Evolutionary conservation across 2,888 invertebrate genomes (phyloP), one percentile per base, ranked within the genome.

Genomic region (Marasmarcha lunaedactyla): DNA sequence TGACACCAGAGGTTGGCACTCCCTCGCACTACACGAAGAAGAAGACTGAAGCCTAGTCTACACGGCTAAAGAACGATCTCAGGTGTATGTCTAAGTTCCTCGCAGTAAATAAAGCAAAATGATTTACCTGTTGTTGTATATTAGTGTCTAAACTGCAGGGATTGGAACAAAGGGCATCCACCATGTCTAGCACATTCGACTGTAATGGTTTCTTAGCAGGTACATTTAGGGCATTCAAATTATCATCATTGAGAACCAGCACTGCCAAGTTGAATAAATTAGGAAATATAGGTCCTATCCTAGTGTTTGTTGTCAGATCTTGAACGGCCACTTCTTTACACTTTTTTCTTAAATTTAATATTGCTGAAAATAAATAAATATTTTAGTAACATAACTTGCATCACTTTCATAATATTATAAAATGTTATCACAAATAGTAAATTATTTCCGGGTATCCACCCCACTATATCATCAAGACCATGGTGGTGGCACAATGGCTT

Each of bases 261-360:
- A 87, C 87, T 0, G 85, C 85, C 49, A 88, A 62, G 54, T 86
- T 85, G 55, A 88, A 87, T 36, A 88, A 77, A 63, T 87, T 87
- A 10, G 87, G 86, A 40, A 86, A 84, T 47, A 88, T 86, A 0
- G 87, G 86, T 0, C 87, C 88, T 14, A 87, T 86, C 14, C 83
- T 60, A 1, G 84, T 77, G 55, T 88, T 87, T n/a, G 78, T 77
- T 46, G 76, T 76, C 34, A 88, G 63, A 56, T 87, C 86, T 44
- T 72, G 70, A n/a, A 88, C 77, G 0, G 87, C 87, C 38, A 84
- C 54, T 44, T 77, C 72, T 53, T 85, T 77, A 1, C 85, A 70
- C 41, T 84, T 81, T 46, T 66, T 71, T 47, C 84, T 83, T 15
- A 79, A 74, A 52, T 85, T 85, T 39, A 87, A 60, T 54, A 88